Base-by-base conservation (phyloP, 2,113 vertebrate species). In the Alligator mississippiensis region DNA sequence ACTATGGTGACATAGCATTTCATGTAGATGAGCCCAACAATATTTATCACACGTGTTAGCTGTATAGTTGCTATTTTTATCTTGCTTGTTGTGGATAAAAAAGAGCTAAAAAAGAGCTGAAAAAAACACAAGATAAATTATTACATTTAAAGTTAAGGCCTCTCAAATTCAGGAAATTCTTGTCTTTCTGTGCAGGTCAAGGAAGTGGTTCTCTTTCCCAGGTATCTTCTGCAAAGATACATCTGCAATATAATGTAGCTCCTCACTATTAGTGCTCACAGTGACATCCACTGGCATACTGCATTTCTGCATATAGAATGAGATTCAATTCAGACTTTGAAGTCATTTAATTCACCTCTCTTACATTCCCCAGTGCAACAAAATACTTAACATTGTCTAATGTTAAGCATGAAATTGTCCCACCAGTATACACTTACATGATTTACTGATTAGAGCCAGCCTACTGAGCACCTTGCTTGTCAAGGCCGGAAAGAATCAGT, bases 251-350 rank as follows among this genome's bases (percentile, higher is more conserved):
- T 80, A 86, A 66, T 92, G 93, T 86, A 92, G 80, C 78, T 84
- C 11, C 63, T 90, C 64, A 84, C 88, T 75, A 82, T 79, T 59
- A 76, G 5, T 88, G 90, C 74, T 90, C 82, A 88, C 72, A 95
- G 93, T 96, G 95, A 94, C 96, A 97, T 92, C 91, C 88, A 86
- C 87, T 89, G 94, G 95, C 63, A 88, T n/a, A 88, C 7, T 89
- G 9, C 2, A 54, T 62, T 95, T 94, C 88, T 90, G 77, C 74
- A 82, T 11, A 25, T 80, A 30, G 38, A 90, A 88, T 82, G 61
- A 80, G 84, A 92, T 64, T 87, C 5, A 80, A 93, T 90, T 85
- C 63, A 64, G 64, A 17, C 28, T 93, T 90, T 85, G 61, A 90
- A 93, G 38, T 17, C 24, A 81, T 93, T 93, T 77, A 18, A 70